Evolutionary conservation across 2,797 vertebrate genomes (phyloP), one percentile per base, ranked within the genome.

Genomic region (Trichosurus vulpecula): DNA sequence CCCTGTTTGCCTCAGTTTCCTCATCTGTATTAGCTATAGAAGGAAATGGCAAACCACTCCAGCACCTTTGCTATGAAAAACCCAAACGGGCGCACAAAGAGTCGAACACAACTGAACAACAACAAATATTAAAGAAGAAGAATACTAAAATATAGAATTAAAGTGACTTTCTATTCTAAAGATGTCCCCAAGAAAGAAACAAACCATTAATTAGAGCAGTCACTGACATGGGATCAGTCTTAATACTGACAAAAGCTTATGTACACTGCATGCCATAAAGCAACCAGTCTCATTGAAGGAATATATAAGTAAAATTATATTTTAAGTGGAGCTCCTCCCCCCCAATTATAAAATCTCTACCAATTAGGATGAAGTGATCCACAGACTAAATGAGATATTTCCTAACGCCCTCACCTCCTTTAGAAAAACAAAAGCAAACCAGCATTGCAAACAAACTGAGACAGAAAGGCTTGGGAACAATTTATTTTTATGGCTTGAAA

Each of bases 401-500:
- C 13, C 91, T 31, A 90, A 1, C 90, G 66, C 55, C 47, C n/a
- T 90, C 74, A 93, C 89, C 92, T 94, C 52, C 52, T 0, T 89
- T 1, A 89, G 31, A 9, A n/a, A 19, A 93, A 52, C 93, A 95
- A 74, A 92, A 90, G 94, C 54, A 94, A 95, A 6, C 52, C 31
- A 61, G 14, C 22, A 87, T 94, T 94, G 93, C 2, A 93, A 92
- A 91, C 35, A 55, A 41, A 91, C 2, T 91, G 93, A 96, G 0
- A 14, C 0, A 30, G 51, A 10, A 54, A 57, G 0, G 1, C 27
- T 97, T 95, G 93, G 41, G 94, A 96, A 96, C 0, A 35, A 90
- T 96, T 97, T 94, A 95, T 97, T 95, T 95, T 55, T 95, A 3
- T 16, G 11, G 4, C 52, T 8, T 54, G 57, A 30, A 58, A 19